Evolutionary conservation across 2,888 invertebrate genomes (phyloP).

Genomic region (Eucriotettix oculatus): DNA sequence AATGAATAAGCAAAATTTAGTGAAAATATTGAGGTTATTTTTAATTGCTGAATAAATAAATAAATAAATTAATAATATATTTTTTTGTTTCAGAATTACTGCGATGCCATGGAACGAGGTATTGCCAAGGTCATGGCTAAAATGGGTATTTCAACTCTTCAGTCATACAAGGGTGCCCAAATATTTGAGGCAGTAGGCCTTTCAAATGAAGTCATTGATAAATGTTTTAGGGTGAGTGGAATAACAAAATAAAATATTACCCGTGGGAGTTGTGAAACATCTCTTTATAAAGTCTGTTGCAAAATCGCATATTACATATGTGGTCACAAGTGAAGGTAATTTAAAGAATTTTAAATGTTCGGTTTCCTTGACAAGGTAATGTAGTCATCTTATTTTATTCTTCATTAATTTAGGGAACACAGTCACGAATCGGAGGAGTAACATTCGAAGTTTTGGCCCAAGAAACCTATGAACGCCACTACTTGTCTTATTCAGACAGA

Average conservation of each 20-base stretch:
- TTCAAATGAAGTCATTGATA: constrained; percentile 78
- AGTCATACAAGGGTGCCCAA: constrained; percentile 97
- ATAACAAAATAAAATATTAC: background rate
- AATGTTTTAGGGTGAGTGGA: constrained; percentile 66
- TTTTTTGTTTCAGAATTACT: constrained; percentile 44
- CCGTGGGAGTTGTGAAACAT: no score
- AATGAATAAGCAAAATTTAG: background rate
- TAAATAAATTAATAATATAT: background rate
- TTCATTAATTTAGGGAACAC: constrained; percentile 35
- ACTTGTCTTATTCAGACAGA: constrained; percentile 50
- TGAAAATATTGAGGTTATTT: background rate
- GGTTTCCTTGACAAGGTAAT: no score
- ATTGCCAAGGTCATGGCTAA: constrained; percentile 95
- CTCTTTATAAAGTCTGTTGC: no score
- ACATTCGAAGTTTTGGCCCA: constrained; percentile 73
- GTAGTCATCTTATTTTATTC: background rate
- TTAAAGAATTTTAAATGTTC: no score
- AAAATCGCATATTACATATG: no score
- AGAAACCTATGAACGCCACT: constrained; percentile 70
- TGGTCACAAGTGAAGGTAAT: no score
- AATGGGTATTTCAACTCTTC: constrained; percentile 98
- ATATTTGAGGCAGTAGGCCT: constrained; percentile 98
- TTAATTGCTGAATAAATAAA: background rate
- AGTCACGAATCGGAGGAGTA: constrained; percentile 71
- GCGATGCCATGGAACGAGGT: constrained; percentile 80